These are phyloP conservation scores for Syngnathus acus DNA, from an alignment of 2,797 vertebrate species.

Conservation along the genomic window DNA sequence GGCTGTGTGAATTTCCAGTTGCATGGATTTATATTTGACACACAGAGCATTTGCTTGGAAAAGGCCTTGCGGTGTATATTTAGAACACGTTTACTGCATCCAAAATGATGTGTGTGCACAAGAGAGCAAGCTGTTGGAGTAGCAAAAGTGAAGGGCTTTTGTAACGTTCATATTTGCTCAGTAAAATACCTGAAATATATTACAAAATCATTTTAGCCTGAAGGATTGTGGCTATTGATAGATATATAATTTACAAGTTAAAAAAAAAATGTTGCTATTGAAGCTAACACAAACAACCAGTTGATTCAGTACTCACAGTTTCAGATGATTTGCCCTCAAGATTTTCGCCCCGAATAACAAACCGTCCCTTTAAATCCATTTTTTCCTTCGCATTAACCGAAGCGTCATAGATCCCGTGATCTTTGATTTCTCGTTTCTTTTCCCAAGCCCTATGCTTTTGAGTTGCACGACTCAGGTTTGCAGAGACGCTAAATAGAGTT, in stretches of 20 bases:
- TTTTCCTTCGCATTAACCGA: slow-evolving; percentile 23
- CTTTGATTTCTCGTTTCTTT: slow-evolving; percentile 52
- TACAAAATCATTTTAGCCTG: background rate
- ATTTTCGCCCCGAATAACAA: slow-evolving; percentile 21
- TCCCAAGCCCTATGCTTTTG: slow-evolving; percentile 32
- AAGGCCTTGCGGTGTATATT: slow-evolving; percentile 45
- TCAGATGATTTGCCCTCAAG: slow-evolving; percentile 36
- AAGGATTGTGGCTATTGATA: background rate
- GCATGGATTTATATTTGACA: slow-evolving; percentile 64
- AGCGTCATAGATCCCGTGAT: slow-evolving; percentile 27
- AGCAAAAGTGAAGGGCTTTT: slow-evolving; percentile 31
- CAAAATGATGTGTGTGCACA: slow-evolving; percentile 40
- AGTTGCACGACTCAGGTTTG: slow-evolving; percentile 27
- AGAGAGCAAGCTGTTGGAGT: slow-evolving; percentile 37
- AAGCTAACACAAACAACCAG: background rate
- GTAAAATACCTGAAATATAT: background rate
- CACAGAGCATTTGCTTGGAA: slow-evolving; percentile 43
- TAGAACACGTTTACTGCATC: slow-evolving; percentile 51
- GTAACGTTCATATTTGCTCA: background rate
- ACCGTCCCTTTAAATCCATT: slow-evolving; percentile 44
- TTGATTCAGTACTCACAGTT: slow-evolving; percentile 55
- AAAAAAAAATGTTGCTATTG: background rate
- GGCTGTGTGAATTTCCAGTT: slow-evolving; percentile 53
- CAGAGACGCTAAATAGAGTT: slow-evolving; percentile 36
- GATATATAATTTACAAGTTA: no score